phyloP scores from a whole-genome alignment of 1,140 invertebrate genomes.

The Pseudachorutes palmiensis region DNA sequence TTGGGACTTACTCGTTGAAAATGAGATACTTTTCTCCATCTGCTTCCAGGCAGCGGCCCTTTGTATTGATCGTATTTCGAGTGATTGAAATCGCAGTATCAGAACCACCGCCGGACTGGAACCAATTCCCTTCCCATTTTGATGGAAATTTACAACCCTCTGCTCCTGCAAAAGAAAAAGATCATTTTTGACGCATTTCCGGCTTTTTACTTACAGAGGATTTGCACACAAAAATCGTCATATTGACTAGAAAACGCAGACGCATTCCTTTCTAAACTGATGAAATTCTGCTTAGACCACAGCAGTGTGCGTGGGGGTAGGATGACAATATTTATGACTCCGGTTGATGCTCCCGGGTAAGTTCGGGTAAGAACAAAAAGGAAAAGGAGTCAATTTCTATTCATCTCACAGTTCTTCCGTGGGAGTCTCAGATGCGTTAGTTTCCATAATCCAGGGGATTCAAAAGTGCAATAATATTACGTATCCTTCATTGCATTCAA shows the following conservation, averaged over 20 bases:
- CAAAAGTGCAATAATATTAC: slow-evolving; percentile 2
- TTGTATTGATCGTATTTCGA: slow-evolving; percentile 64
- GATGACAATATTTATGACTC: neutral
- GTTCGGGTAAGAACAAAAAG: too few relatives aligned
- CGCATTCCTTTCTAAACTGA: too few relatives aligned
- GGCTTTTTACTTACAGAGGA: neutral
- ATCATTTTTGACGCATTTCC: neutral
- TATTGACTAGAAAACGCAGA: too few relatives aligned
- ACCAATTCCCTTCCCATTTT: slow-evolving; percentile 72
- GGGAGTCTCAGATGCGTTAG: neutral
- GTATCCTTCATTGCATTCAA: neutral
- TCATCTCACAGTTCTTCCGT: neutral
- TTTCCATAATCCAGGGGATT: neutral
- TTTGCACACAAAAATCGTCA: too few relatives aligned
- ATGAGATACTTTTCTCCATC: slow-evolving; percentile 76
- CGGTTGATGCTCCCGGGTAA: neutral
- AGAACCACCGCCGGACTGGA: slow-evolving; percentile 61
- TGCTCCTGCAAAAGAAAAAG: slow-evolving; percentile 35
- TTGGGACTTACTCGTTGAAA: slow-evolving; percentile 60
- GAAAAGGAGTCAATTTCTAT: neutral
- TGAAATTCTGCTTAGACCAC: too few relatives aligned
- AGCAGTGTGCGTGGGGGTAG: neutral
- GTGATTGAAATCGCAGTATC: slow-evolving; percentile 69
- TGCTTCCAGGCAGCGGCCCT: slow-evolving; percentile 65
- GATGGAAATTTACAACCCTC: slow-evolving; percentile 61